phyloP scores from a whole-genome alignment of 2,113 vertebrate genomes.

The Nipponia nippon region DNA sequence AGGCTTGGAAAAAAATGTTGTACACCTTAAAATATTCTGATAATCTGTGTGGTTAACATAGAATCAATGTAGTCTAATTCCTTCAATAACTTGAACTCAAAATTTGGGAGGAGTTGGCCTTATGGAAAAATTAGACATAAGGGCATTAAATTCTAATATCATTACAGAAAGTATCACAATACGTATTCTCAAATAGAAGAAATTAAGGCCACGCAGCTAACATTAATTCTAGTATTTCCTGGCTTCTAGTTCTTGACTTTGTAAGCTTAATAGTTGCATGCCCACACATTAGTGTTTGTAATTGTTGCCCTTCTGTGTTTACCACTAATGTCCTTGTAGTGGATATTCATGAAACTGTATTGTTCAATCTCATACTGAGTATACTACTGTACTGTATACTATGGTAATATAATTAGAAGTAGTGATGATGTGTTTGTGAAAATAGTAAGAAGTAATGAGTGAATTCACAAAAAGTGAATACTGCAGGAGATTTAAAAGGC shows the following conservation, averaged over 20 bases:
- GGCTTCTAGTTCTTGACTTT: background rate
- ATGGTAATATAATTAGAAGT: background rate
- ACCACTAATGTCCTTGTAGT: background rate
- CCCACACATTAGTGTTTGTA: rapidly evolving
- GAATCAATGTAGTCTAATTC: background rate
- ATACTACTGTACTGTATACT: too few relatives aligned
- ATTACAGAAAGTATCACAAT: background rate
- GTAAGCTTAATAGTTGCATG: background rate
- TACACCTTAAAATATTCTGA: background rate
- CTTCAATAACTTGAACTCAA: background rate
- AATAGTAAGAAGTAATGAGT: background rate
- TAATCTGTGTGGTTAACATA: background rate
- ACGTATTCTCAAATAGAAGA: background rate
- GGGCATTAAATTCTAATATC: background rate
- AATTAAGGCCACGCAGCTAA: background rate
- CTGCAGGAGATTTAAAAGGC: background rate
- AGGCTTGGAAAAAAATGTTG: background rate
- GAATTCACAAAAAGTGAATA: background rate
- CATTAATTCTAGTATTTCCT: background rate
- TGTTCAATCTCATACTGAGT: background rate
- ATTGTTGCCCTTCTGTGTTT: background rate
- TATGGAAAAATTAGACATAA: background rate
- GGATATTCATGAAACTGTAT: background rate
- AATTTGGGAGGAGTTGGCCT: background rate
- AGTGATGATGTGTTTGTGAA: background rate